Conservation (phyloP, 2,113 vertebrate genomes). For the Calyptommatus sinebrachiatus region DNA sequence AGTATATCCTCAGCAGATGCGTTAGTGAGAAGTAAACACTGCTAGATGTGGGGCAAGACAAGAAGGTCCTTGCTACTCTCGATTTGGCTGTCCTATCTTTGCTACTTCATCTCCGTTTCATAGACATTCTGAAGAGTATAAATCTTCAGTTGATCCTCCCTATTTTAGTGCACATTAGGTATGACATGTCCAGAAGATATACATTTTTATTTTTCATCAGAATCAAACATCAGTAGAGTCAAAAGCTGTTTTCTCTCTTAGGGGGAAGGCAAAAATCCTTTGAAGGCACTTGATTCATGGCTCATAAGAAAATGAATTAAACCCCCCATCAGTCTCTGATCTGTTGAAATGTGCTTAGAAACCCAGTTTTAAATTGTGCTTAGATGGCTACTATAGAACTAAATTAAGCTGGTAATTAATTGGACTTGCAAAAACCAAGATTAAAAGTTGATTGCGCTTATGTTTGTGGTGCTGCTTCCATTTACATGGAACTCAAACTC, state of each 20-base stretch:
- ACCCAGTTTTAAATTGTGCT: conserved; percentile 18
- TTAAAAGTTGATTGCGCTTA: conserved; percentile 42
- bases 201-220: conserved; percentile 27
- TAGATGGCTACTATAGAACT: conserved; percentile 28
- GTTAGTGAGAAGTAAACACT: too few relatives aligned
- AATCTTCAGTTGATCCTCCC: rapidly evolving
- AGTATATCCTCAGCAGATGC: too few relatives aligned
- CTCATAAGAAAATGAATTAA: conserved; percentile 34
- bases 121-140: not conserved
- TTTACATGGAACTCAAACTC: conserved; percentile 36
- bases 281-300: conserved; percentile 32
- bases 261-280: conserved; percentile 13
- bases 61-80: too few relatives aligned
- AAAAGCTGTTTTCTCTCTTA: not conserved
- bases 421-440: conserved; percentile 31
- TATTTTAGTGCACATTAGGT: not conserved
- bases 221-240: not conserved
- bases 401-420: conserved; percentile 28
- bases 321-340: conserved; percentile 34
- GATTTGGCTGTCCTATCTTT: not conserved
- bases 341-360: not conserved
- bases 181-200: not conserved
- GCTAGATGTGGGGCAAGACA: too few relatives aligned
- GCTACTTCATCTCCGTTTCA: not conserved
- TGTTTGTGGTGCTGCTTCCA: conserved; percentile 28